phyloP scores from a whole-genome alignment of 92 coral and sea anemone species.

The Paragorgia papillata region DNA sequence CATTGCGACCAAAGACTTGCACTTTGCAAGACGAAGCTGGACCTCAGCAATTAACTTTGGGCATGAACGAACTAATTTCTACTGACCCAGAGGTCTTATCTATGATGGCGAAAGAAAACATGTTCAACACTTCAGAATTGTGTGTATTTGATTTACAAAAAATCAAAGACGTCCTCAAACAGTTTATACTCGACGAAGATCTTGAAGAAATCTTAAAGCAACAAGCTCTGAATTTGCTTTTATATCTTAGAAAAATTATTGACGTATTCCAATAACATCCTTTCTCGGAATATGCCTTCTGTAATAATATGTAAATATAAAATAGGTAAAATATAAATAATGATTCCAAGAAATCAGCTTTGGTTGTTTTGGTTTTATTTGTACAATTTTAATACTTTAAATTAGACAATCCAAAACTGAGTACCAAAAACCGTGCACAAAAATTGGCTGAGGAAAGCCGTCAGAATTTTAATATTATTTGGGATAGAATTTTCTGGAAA shows the following conservation, averaged over 20 bases:
- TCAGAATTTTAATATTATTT: too few species aligned
- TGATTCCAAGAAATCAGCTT: too few species aligned
- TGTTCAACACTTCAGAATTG: constrained; percentile 7
- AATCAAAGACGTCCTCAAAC: constrained; percentile 13
- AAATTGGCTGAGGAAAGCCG: too few species aligned
- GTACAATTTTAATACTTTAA: too few species aligned
- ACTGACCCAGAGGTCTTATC: background rate
- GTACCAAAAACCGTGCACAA: too few species aligned
- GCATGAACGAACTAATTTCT: background rate
- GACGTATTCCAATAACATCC: background rate
- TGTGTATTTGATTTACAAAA: constrained; percentile 21
- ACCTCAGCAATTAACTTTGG: background rate
- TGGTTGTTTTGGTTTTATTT: too few species aligned
- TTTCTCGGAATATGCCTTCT: too few species aligned
- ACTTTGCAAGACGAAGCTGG: background rate
- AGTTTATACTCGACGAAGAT: constrained; percentile 14
- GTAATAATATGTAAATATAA: too few species aligned
- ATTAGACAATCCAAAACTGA: too few species aligned
- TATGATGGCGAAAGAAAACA: background rate
- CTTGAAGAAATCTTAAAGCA: background rate
- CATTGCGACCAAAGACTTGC: background rate
- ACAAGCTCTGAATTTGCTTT: background rate
- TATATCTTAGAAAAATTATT: background rate
- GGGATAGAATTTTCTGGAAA: too few species aligned
- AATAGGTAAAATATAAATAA: too few species aligned